Evolutionary conservation across 2,797 vertebrate species (phyloP), one percentile per base, ranked within the genome.

Genomic region (Delichon dasypus): DNA sequence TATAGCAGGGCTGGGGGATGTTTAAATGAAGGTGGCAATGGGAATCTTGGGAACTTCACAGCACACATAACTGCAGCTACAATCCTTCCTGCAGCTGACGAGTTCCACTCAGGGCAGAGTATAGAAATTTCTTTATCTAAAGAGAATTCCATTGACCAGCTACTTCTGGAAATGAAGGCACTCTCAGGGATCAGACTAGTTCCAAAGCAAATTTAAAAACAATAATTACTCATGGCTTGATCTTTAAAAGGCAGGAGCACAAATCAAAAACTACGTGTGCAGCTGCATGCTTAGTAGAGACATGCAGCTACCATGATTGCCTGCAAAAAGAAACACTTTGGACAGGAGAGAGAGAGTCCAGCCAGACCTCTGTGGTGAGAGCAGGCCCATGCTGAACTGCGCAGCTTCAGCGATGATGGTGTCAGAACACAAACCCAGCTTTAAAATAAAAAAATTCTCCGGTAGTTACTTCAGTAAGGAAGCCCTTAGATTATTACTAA

Each of bases 21-120:
- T 88, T 95, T 94, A 95, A 95, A 94, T 0, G 55, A 88, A 75
- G 47, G 44, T 77, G 71, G 65, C 48, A 32, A 86, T 71, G 78
- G 71, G 75, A 95, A 96, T 96, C 88, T 82, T 81, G 88, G 66
- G 85, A 94, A 95, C 92, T 94, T 80, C 74, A 60, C 80, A 87
- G 87, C 75, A 86, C 61, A 72, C 45, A 29, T 27, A 86, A 76
- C 36, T 75, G 65, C 66, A 92, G 77, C 85, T 70, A 80, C 65
- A 87, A 36, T 60, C 64, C 71, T 79, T 61, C 64, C 80, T 67
- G 74, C 57, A 74, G 53, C 71, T 9, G 8, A 65, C 60, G 85
- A 88, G 76, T 42, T 83, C 34, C n/a, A 27, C 40, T 54, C 34
- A 50, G 64, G 64, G 15, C 45, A 89, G 68, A 70, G 44, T 16